Conservation (phyloP, 92 coral and sea anemone species). For the Epizoanthus stellaris region DNA sequence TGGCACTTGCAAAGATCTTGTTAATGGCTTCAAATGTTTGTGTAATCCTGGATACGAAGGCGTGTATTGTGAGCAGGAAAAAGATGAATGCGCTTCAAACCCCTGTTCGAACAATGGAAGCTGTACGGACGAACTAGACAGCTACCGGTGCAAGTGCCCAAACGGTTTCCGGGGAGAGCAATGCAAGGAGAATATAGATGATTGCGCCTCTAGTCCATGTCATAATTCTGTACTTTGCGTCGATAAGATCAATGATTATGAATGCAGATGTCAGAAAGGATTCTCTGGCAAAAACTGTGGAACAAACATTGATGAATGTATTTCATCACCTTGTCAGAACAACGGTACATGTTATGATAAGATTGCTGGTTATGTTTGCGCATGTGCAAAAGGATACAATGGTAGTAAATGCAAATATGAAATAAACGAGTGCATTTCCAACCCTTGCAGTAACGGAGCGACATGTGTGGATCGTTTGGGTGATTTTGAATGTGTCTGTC, state of each 20-base stretch:
- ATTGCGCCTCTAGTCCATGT: constrained; percentile 58
- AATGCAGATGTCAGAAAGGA: constrained; percentile 52
- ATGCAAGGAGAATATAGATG: constrained; percentile 66
- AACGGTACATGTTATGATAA: constrained; percentile 54
- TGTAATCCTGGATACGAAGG: constrained; percentile 63
- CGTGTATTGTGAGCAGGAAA: constrained; percentile 50
- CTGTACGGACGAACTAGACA: constrained; percentile 58
- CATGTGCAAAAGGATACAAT: constrained; percentile 4
- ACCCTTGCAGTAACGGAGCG: constrained; percentile 38
- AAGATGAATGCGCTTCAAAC: constrained; percentile 57
- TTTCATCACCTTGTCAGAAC: constrained; percentile 47
- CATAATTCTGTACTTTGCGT: constrained; percentile 46
- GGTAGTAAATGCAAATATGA: constrained; percentile 41
- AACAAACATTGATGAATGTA: constrained; percentile 61
- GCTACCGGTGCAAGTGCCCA: constrained; percentile 63
- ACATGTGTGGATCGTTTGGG: background rate
- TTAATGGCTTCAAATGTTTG: constrained; percentile 51
- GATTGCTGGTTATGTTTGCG: background rate
- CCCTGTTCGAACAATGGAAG: constrained; percentile 76
- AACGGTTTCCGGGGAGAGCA: constrained; percentile 65
- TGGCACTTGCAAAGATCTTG: constrained; percentile 56
- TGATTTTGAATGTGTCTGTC: background rate
- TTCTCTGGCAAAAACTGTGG: constrained; percentile 32
- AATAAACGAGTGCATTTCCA: constrained; percentile 22
- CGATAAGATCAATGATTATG: constrained; percentile 39